phyloP scores from a whole-genome alignment of 2,888 invertebrate species.

The Notocelia uddmanniana region DNA sequence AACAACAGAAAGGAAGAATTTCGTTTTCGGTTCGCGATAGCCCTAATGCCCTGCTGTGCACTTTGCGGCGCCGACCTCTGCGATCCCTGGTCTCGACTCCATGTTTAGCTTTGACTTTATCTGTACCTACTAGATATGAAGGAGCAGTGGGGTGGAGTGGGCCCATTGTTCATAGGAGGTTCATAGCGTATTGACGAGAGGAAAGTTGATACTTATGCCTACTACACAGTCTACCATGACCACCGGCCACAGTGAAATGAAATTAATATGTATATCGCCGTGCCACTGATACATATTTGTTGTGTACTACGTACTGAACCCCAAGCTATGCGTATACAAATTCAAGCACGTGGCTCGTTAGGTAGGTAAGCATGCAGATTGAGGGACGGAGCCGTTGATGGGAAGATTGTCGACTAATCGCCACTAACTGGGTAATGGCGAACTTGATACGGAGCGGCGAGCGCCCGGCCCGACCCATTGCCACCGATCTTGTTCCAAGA shows the following conservation, averaged over 20 bases:
- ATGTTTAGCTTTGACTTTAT: neutral
- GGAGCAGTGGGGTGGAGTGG: no score
- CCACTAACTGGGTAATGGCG: constrained; percentile 76
- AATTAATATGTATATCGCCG: no score
- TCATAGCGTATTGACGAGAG: no score
- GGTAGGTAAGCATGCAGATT: constrained; percentile 68
- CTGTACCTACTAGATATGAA: no score
- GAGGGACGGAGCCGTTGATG: constrained; percentile 68
- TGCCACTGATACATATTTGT: no score
- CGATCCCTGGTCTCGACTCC: neutral
- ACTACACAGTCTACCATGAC: no score
- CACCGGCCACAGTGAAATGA: no score
- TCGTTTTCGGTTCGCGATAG: no score
- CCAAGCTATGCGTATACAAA: constrained; percentile 16
- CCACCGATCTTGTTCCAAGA: constrained; percentile 59
- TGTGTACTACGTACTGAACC: neutral
- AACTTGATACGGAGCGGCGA: constrained; percentile 68
- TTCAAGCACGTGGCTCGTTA: constrained; percentile 58
- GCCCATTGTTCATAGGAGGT: no score
- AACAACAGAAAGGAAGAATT: no score
- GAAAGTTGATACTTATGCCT: no score
- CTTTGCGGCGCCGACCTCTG: neutral
- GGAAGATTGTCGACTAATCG: constrained; percentile 77
- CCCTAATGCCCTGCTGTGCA: no score
- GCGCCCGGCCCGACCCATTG: constrained; percentile 62